phyloP scores from a whole-genome alignment of 2,888 invertebrate species.

The Xestia rhomboidea region DNA sequence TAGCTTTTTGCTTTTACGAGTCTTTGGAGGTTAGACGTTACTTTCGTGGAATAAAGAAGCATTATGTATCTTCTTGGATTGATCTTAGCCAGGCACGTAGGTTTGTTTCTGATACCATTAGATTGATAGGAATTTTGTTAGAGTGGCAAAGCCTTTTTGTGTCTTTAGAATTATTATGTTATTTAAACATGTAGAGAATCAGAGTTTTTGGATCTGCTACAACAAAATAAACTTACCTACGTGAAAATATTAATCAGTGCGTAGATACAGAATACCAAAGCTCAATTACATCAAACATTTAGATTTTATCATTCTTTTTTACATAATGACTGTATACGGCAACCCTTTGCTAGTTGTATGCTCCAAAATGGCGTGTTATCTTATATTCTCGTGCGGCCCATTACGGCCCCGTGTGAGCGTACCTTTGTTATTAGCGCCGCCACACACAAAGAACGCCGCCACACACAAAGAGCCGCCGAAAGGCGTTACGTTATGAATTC shows the following conservation, averaged over 20 bases:
- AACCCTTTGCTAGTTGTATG: slow-evolving; percentile 41
- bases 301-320: slow-evolving; percentile 39
- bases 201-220: background rate
- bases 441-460: slow-evolving; percentile 21
- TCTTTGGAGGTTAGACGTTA: background rate
- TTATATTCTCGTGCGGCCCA: slow-evolving; percentile 34
- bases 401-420: slow-evolving; percentile 38
- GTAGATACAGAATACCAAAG: slow-evolving; percentile 1
- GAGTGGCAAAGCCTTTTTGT: background rate
- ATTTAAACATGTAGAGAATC: background rate
- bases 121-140: background rate
- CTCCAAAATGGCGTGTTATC: slow-evolving; percentile 46
- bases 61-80: background rate
- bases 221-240: background rate
- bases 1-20: background rate
- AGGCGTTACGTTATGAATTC: background rate
- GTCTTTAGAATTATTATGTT: background rate
- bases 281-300: slow-evolving; percentile 29
- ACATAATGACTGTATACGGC: slow-evolving; percentile 32
- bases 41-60: background rate
- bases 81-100: background rate
- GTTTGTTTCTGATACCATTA: background rate
- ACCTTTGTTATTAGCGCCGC: slow-evolving; percentile 45
- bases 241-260: slow-evolving; percentile 12
- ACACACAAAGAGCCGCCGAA: slow-evolving; percentile 10